phyloP scores from a whole-genome alignment of 2,113 vertebrate species.

The Ptychochromis oligacanthus region DNA sequence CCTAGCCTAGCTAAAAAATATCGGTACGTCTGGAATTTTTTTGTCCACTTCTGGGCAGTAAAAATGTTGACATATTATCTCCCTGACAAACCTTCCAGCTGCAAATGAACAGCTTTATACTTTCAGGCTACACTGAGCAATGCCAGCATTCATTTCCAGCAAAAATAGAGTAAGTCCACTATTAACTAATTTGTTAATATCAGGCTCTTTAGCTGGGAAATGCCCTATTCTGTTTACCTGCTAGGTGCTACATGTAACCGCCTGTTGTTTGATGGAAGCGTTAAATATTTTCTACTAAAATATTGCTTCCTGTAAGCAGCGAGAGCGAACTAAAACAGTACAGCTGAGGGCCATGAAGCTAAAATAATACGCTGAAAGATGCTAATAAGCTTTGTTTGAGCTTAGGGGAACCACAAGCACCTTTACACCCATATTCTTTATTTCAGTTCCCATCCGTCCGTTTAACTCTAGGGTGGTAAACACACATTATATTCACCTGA shows the following conservation, averaged over 20 bases:
- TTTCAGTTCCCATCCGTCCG: background rate
- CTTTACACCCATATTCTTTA: background rate
- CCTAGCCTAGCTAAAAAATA: background rate
- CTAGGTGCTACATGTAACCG: background rate
- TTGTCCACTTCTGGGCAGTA: background rate
- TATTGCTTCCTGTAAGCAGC: background rate
- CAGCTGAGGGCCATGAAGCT: background rate
- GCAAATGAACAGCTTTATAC: background rate
- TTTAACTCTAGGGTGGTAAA: background rate
- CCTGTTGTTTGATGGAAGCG: background rate
- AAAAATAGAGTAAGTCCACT: too few species aligned
- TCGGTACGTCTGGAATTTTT: background rate
- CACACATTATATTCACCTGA: conserved; percentile 2
- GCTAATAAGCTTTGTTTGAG: background rate
- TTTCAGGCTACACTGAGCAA: background rate
- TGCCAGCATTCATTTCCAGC: too few species aligned
- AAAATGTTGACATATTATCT: background rate
- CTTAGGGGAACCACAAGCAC: background rate
- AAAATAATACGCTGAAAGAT: background rate
- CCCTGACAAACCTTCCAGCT: background rate
- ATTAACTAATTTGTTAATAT: too few species aligned
- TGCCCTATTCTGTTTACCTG: background rate
- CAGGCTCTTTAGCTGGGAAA: too few species aligned
- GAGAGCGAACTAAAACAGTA: background rate
- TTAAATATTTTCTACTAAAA: background rate